Conservation (phyloP, 2,888 invertebrate genomes). For the Protonemura montana region DNA sequence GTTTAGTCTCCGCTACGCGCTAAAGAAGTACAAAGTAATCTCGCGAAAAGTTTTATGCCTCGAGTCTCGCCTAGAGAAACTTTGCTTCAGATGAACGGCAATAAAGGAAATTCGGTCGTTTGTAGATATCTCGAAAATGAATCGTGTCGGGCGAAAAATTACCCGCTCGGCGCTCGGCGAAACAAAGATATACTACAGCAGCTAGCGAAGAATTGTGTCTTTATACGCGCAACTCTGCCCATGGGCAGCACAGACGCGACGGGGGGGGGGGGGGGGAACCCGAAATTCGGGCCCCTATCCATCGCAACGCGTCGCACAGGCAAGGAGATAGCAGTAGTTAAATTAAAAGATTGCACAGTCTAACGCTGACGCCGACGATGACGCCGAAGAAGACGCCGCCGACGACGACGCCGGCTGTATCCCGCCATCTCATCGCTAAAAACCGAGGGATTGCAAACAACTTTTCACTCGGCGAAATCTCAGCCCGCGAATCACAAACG, state of each 20-base stretch:
- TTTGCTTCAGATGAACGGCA: not conserved
- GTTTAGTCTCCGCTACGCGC: too few species aligned
- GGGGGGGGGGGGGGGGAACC: too few species aligned
- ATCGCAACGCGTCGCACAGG: not conserved
- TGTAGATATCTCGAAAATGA: not conserved
- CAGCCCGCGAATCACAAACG: not conserved
- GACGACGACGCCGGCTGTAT: not conserved
- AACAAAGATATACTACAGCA: too few species aligned
- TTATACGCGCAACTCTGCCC: too few species aligned
- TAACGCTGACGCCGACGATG: not conserved
- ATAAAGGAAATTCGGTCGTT: not conserved
- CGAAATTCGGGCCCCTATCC: not conserved
- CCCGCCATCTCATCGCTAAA: not conserved
- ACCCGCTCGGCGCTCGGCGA: not conserved
- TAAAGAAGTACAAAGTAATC: not conserved
- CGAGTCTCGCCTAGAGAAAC: not conserved
- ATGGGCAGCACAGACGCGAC: too few species aligned
- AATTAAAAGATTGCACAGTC: slow-evolving; percentile 18
- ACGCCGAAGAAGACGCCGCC: not conserved
- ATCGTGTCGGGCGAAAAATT: not conserved
- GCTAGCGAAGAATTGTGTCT: too few species aligned
- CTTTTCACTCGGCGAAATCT: not conserved
- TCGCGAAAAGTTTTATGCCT: not conserved
- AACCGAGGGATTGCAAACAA: slow-evolving; percentile 7
- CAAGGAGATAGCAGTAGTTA: slow-evolving; percentile 23